A percentile compares a stretch with the other conserved stretches of the same genome.
phyloP scores from a whole-genome alignment of 2,797 vertebrate species.

The Catostomus latipinnis region DNA sequence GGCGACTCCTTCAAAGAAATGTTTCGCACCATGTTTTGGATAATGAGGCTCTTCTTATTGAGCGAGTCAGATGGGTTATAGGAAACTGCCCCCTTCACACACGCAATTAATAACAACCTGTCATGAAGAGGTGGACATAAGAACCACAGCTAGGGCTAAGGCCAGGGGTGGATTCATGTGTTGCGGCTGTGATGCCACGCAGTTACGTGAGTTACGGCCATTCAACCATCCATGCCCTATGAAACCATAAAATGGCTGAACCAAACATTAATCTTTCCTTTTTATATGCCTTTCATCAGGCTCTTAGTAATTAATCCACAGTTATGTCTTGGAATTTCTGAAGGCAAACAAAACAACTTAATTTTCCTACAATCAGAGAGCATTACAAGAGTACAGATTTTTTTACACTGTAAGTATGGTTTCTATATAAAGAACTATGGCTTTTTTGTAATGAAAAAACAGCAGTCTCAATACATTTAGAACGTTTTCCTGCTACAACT shows the following conservation, averaged over 20 bases:
- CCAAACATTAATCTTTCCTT: slow-evolving; percentile 52
- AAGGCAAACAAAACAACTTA: too few species aligned
- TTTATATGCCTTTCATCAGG: not conserved
- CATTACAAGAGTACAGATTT: too few species aligned
- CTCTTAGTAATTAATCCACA: too few species aligned
- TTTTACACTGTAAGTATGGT: too few species aligned
- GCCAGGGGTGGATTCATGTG: slow-evolving; percentile 51
- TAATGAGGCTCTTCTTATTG: slow-evolving; percentile 30
- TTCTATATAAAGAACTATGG: too few species aligned
- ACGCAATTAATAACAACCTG: slow-evolving; percentile 59
- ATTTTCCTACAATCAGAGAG: too few species aligned
- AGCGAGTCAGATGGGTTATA: slow-evolving; percentile 62
- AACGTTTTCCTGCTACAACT: too few species aligned
- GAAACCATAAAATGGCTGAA: slow-evolving; percentile 49
- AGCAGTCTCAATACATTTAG: too few species aligned
- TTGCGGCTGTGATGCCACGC: slow-evolving; percentile 26
- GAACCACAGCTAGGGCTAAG: slow-evolving; percentile 65
- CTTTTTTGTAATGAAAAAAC: too few species aligned
- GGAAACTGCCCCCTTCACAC: not conserved
- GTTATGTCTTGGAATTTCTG: too few species aligned
- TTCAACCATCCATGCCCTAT: slow-evolving; percentile 40
- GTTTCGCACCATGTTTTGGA: slow-evolving; percentile 2
- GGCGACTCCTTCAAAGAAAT: too few species aligned
- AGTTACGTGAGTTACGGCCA: slow-evolving; percentile 37
- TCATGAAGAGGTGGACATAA: slow-evolving; percentile 65